phyloP scores from a whole-genome alignment of 1,140 invertebrate species.

The Drosophila subobscura region DNA sequence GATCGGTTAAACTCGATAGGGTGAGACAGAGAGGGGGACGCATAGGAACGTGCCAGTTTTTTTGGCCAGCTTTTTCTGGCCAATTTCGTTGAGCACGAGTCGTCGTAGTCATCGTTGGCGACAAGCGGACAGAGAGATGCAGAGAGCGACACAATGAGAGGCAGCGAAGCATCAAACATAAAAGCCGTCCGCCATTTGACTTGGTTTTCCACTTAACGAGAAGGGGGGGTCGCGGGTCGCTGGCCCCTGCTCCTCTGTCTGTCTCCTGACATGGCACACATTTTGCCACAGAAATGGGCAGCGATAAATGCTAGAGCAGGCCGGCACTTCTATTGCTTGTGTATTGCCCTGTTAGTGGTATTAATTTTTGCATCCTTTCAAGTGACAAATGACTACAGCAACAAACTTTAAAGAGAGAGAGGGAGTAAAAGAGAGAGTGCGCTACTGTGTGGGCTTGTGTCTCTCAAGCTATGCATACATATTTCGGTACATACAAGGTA shows the following conservation, averaged over 20 bases:
- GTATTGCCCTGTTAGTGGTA: conserved; percentile 34
- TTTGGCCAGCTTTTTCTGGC: conserved; percentile 54
- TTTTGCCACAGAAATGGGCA: conserved; percentile 26
- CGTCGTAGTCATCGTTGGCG: background rate
- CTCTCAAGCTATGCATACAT: too few species aligned
- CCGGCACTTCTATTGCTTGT: conserved; percentile 32
- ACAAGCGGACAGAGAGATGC: conserved; percentile 13
- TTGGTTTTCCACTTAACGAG: conserved; percentile 69
- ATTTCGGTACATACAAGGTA: too few species aligned
- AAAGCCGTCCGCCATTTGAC: conserved; percentile 65
- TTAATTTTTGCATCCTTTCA: conserved; percentile 51
- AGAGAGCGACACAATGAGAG: conserved; percentile 27
- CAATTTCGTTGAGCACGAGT: conserved; percentile 44
- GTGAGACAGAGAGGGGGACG: background rate
- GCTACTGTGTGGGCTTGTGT: background rate
- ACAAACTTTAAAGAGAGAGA: conserved; percentile 55
- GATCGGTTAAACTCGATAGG: conserved; percentile 10
- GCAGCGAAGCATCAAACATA: conserved; percentile 74
- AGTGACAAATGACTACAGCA: conserved; percentile 77
- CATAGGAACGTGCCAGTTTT: conserved; percentile 60
- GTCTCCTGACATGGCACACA: conserved; percentile 65
- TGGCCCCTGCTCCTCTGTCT: conserved; percentile 7
- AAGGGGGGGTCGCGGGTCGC: conserved; percentile 3
- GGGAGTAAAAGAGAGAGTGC: conserved; percentile 2
- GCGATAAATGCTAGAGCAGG: too few species aligned